A percentile compares a stretch with the other conserved stretches of the same genome.
These are phyloP conservation scores for Huso huso DNA, from an alignment of 2,797 vertebrate genomes.

Conservation along the genomic window DNA sequence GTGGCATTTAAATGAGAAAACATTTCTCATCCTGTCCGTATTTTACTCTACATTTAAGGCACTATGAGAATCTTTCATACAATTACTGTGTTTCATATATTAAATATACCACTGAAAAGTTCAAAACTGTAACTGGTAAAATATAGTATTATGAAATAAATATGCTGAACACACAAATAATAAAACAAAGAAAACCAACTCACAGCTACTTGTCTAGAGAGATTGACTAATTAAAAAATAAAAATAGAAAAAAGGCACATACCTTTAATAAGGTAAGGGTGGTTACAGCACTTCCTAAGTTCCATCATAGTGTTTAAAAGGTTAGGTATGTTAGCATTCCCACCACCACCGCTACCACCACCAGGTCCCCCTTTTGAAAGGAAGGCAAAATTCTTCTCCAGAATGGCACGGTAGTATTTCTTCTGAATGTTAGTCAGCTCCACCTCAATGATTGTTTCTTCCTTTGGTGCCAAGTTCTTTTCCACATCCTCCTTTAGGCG, in stretches of 20 bases:
- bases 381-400: constrained; percentile 97
- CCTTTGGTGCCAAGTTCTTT: constrained; percentile 93
- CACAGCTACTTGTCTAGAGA: too few species aligned
- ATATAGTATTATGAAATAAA: too few species aligned
- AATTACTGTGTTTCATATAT: too few species aligned
- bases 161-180: too few species aligned
- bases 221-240: neutral
- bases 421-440: constrained; percentile 98
- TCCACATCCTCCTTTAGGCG: constrained; percentile 95
- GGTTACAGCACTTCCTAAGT: constrained; percentile 96
- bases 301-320: constrained; percentile 99
- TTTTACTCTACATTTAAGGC: too few species aligned
- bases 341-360: constrained; percentile 41
- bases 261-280: constrained; percentile 97
- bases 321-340: constrained; percentile 85
- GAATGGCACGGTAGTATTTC: constrained; percentile 95
- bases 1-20: too few species aligned
- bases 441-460: constrained; percentile 96
- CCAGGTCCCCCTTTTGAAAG: constrained; percentile 74
- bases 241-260: constrained; percentile 25
- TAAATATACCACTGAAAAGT: too few species aligned
- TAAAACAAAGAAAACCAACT: too few species aligned
- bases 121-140: too few species aligned
- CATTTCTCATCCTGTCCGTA: too few species aligned
- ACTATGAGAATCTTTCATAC: too few species aligned